Percentiles rank a stretch among this genome's conserved stretches.
These are phyloP conservation scores for Orussus abietinus DNA, from an alignment of 1,140 invertebrate species.

Conservation along the genomic window DNA sequence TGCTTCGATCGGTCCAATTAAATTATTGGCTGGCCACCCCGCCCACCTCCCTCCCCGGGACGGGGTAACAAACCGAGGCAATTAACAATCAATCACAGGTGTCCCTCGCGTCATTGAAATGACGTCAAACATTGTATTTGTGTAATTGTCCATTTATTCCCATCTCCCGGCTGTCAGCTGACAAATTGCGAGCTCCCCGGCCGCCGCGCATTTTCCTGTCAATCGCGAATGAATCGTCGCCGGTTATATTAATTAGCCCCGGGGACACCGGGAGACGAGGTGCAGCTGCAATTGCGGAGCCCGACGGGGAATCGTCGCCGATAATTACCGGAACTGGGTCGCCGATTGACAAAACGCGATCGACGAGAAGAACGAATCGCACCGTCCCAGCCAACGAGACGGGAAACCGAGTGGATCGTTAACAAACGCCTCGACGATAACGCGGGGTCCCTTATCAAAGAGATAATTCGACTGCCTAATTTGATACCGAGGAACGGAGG, in stretches of 20 bases:
- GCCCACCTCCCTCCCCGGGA: conserved; percentile 10
- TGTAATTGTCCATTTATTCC: conserved; percentile 56
- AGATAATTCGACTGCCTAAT: too few species aligned
- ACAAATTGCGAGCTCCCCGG: conserved; percentile 24
- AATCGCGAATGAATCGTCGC: conserved; percentile 42
- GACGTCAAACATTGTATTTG: conserved; percentile 55
- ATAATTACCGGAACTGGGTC: too few species aligned
- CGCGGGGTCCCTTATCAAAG: too few species aligned
- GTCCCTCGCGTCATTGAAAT: conserved; percentile 55
- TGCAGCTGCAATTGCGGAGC: conserved; percentile 43
- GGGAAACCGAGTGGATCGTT: too few species aligned
- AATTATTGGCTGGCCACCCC: conserved; percentile 17
- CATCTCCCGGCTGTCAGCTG: conserved; percentile 51
- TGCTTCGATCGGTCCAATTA: conserved; percentile 20
- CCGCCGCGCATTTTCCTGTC: conserved; percentile 37
- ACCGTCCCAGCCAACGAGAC: too few species aligned
- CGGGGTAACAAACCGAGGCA: conserved; percentile 53
- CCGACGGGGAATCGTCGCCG: too few species aligned
- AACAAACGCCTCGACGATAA: too few species aligned
- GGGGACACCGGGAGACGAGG: conserved; percentile 32
- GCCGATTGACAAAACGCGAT: too few species aligned
- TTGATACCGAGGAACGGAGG: too few species aligned
- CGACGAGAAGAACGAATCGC: neutral
- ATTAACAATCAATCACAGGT: conserved; percentile 56
- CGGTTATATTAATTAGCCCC: conserved; percentile 46